phyloP scores from a whole-genome alignment of 1,140 invertebrate species.

The Tetraneura akinire region DNA sequence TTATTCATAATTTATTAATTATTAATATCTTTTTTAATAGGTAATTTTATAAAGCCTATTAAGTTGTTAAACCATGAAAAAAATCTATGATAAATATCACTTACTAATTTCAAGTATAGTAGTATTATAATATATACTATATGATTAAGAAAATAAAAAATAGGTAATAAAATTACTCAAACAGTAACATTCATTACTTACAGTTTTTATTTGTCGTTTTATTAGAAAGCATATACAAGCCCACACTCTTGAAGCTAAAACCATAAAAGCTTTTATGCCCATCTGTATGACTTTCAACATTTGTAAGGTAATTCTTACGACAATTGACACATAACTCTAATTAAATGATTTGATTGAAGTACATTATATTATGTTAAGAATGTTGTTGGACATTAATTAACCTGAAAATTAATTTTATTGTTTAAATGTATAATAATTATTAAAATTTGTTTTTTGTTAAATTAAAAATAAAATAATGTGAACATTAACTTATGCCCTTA shows the following conservation, averaged over 20 bases:
- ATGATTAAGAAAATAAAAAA: too few relatives aligned
- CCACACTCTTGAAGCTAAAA: conserved; percentile 95
- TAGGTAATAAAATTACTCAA: too few relatives aligned
- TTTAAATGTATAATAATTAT: neutral
- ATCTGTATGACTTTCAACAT: conserved; percentile 97
- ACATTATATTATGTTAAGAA: neutral
- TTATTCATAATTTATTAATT: too few relatives aligned
- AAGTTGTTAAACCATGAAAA: too few relatives aligned
- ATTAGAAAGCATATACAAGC: conserved; percentile 96
- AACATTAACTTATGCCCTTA: neutral
- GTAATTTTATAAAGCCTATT: too few relatives aligned
- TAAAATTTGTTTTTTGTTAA: neutral
- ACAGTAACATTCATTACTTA: conserved; percentile 66
- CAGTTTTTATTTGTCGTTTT: conserved; percentile 92
- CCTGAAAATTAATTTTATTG: neutral
- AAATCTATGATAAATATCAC: too few relatives aligned
- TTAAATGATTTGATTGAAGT: neutral
- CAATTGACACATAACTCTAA: conserved; percentile 19
- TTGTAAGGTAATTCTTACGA: conserved; percentile 56
- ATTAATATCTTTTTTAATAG: too few relatives aligned
- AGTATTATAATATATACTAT: too few relatives aligned
- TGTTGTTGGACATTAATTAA: neutral
- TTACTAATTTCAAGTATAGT: too few relatives aligned
- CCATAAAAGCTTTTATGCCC: conserved; percentile 92
- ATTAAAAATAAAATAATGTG: neutral